Evolutionary conservation across 2,888 invertebrate species (phyloP).

Genomic region (Rambutsinella grinnellia): DNA sequence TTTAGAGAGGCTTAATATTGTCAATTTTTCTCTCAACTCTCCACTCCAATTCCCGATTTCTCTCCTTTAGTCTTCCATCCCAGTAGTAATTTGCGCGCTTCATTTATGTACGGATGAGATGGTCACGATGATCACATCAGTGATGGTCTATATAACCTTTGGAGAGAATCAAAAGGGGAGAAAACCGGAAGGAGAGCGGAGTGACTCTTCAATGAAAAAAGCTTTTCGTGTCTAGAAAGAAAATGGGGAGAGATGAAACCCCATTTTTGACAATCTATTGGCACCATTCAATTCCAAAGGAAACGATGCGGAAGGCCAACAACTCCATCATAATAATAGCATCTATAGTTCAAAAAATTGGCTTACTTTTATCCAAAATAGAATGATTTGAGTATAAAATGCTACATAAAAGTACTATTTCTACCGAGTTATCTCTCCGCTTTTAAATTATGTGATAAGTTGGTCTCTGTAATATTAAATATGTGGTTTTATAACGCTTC

Average conservation of each 20-base stretch:
- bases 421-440: too few species aligned
- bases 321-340: neutral
- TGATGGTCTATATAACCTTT: neutral
- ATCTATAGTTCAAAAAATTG: neutral
- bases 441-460: neutral
- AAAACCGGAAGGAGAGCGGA: too few species aligned
- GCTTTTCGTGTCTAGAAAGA: neutral
- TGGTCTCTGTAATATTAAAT: neutral
- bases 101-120: neutral
- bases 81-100: neutral
- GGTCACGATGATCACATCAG: neutral
- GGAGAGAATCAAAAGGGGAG: too few species aligned
- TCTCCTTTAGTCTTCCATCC: neutral
- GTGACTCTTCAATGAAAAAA: neutral
- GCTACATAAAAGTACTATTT: neutral
- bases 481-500: too few species aligned
- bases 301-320: neutral
- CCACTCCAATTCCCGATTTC: neutral
- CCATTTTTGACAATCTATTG: neutral
- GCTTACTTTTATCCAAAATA: too few species aligned
- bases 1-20: neutral
- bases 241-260: neutral
- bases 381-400: neutral
- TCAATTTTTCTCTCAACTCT: neutral
- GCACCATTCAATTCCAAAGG: neutral